Evolutionary conservation across 2,113 vertebrate species (phyloP), one percentile per base, ranked within the genome.

Genomic region (Climacteris rufus): DNA sequence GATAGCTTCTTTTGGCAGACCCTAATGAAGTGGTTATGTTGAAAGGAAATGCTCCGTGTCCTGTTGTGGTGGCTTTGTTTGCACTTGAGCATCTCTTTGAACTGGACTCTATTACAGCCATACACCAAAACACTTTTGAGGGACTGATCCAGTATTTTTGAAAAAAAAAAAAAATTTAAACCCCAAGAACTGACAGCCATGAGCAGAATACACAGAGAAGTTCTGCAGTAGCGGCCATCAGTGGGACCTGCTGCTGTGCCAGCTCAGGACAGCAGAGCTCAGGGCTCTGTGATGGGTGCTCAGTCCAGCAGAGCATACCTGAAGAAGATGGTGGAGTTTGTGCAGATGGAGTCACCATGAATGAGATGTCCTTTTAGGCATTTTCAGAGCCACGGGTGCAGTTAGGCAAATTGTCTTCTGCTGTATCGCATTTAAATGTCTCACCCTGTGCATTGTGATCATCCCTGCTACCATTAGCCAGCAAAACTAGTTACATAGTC

Each of bases 211-310:
- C 0, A 1, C 13, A 63, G 52, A 66, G 33, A 11, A 9, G 10
- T 52, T 74, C 59, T 65, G 42, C 15, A 39, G 59, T 27, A 47
- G 66, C 53, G 77, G 72, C 89, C 24, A 15, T n/a, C 59, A 54
- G 42, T 30, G 33, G 18, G 37, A 23, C 25, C 31, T 42, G 72
- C 35, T 57, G 19, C 16, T 25, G 27, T 74, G 37, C 15, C 37
- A 61, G 54, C n/a, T 28, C 0, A 0, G 50, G 50, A 27, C 47
- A 63, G 77, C 50, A 70, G 33, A 68, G 9, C 21, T 27, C 11
- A 4, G 11, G 6, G 30, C 1, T 0, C 0, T 19, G 15, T 39
- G 10, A 8, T 20, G 56, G 35, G 15, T 35, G 9, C 14, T 14
- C 15, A 20, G 9, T 13, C 50, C 20, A n/a, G 5, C 27, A 54